Evolutionary conservation across 2,113 vertebrate genomes (phyloP), one percentile per base, ranked within the genome.

Genomic region (Galemys pyrenaicus): DNA sequence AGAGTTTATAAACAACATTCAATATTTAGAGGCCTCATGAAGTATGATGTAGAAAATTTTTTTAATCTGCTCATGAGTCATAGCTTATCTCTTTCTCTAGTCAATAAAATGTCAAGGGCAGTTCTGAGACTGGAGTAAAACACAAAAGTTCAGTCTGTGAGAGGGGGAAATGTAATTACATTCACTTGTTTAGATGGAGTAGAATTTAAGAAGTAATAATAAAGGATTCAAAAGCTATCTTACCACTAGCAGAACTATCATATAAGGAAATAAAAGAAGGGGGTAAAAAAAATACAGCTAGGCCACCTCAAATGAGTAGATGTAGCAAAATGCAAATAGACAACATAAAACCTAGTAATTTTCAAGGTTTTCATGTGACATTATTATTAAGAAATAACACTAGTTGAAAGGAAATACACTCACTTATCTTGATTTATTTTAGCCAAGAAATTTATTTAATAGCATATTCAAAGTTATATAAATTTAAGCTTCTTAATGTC

Each of bases 1-100:
- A 94, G 81, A 77, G 51, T 46, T 92, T 80, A 49, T 81, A 96
- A 95, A 87, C 49, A 94, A 81, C n/a, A 70, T 37, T 81, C n/a
- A 51, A 19, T 85, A 37, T 95, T 92, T 82, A 90, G 12, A 91
- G 68, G 30, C 80, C 75, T 86, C 56, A 9, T 56, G 30, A 84
- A 62, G 49, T 54, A 74, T 13, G 58, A 83, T n/a, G 5, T 39
- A 65, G 41, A 77, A 78, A 88, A 51, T 80, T 32, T 35, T 68
- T 95, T 56, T 86, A 95, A 85, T 80, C 32, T 87, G 49, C 3
- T 94, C 32, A 44, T 56, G 70, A 93, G 62, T 73, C 70, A 81
- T 8, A 73, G 44, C 22, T 67, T 71, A 75, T 71, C 20, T n/a
- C 22, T 89, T 94, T 94, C 51, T 49, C 65, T 68, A 87, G 8